phyloP scores from a whole-genome alignment of 2,888 invertebrate species.

The Dorcus hopei region DNA sequence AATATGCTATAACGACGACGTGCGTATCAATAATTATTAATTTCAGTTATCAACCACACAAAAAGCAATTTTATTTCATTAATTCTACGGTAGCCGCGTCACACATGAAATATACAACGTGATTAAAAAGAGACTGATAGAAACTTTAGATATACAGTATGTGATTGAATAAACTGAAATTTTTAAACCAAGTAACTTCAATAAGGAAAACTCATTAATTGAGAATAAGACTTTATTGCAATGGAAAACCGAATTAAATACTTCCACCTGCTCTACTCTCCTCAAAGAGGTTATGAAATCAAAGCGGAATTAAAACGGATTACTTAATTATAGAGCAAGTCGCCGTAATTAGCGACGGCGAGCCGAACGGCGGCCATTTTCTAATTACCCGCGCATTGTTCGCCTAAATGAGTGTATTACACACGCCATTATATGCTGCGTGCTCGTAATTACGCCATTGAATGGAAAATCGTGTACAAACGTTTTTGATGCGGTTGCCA shows the following conservation, averaged over 20 bases:
- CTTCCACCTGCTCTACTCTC: background rate
- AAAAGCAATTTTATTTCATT: too few species aligned
- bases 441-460: conserved; percentile 28
- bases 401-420: conserved; percentile 32
- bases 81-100: too few species aligned
- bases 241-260: conserved; percentile 7
- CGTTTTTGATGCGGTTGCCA: too few species aligned
- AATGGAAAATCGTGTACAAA: background rate
- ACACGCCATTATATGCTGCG: conserved; percentile 26
- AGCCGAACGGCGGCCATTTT: conserved; percentile 35
- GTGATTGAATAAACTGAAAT: too few species aligned
- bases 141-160: too few species aligned
- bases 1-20: too few species aligned
- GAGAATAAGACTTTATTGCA: background rate
- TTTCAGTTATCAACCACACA: too few species aligned
- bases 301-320: conserved; percentile 27
- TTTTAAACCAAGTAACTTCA: too few species aligned
- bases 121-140: too few species aligned
- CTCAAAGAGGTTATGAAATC: conserved; percentile 5
- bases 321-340: conserved; percentile 32
- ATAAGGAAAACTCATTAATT: too few species aligned
- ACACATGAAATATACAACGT: too few species aligned
- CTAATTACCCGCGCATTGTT: conserved; percentile 34
- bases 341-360: conserved; percentile 34
- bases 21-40: too few species aligned